phyloP scores from a whole-genome alignment of 1,140 invertebrate genomes.

The Danaus plexippus region DNA sequence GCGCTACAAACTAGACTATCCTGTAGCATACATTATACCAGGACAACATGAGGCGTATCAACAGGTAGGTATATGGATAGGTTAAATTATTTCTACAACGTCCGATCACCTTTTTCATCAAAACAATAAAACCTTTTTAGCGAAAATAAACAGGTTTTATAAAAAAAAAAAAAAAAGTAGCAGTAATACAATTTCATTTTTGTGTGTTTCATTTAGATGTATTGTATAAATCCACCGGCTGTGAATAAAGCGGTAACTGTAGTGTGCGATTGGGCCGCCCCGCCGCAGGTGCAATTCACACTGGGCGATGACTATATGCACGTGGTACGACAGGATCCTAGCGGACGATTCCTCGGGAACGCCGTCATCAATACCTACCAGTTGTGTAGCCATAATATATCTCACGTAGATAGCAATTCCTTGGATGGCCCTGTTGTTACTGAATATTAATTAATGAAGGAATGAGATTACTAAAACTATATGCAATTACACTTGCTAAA shows the following conservation, averaged over 20 bases:
- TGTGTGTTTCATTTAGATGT: conserved; percentile 35
- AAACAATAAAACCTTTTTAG: no score
- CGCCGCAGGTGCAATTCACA: conserved; percentile 50
- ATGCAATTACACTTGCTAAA: no score
- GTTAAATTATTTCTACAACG: background rate
- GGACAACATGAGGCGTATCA: conserved; percentile 50
- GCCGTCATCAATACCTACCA: conserved; percentile 56
- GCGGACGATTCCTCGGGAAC: conserved; percentile 40
- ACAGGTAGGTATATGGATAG: conserved; percentile 27
- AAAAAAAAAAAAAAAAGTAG: no score
- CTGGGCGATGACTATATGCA: conserved; percentile 53
- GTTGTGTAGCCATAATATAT: conserved; percentile 44
- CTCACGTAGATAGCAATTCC: conserved; percentile 1
- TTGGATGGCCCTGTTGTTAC: no score
- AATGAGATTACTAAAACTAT: no score
- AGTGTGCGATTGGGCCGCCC: conserved; percentile 55
- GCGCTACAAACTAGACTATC: conserved; percentile 42
- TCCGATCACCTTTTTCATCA: no score
- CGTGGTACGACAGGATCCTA: conserved; percentile 50
- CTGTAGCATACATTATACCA: conserved; percentile 35
- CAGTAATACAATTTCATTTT: background rate
- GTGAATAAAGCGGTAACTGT: conserved; percentile 43
- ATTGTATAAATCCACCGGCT: conserved; percentile 42
- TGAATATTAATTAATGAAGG: no score
- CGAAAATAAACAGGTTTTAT: no score